A percentile compares a stretch with the other conserved stretches of the same genome.
Conservation (phyloP, 1,140 invertebrate genomes). For the Pseudachorutes palmiensis region DNA sequence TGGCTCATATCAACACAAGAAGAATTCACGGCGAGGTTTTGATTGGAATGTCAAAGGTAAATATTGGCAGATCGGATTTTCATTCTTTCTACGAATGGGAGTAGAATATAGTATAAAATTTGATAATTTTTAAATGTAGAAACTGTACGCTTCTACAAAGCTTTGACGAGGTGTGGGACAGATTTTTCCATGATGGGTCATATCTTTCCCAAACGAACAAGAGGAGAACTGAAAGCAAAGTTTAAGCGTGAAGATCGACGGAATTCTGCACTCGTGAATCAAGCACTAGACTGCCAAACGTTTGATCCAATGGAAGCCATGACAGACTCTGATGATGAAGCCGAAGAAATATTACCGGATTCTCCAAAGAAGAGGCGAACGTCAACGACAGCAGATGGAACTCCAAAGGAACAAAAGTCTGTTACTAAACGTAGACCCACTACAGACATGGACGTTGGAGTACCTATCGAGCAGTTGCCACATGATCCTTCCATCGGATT, state of each 20-base stretch:
- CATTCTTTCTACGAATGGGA: too few species aligned
- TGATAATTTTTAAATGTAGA: not conserved
- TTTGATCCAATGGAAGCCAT: slow-evolving; percentile 20
- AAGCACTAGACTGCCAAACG: slow-evolving; percentile 41
- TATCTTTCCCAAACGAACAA: slow-evolving; percentile 66
- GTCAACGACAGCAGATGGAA: not conserved
- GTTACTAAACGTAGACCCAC: too few species aligned
- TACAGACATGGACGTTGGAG: too few species aligned
- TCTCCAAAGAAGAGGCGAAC: not conserved
- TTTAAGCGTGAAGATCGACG: slow-evolving; percentile 57
- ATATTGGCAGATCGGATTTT: slow-evolving; percentile 3
- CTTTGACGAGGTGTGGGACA: not conserved
- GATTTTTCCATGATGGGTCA: slow-evolving; percentile 53
- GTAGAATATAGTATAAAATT: too few species aligned
- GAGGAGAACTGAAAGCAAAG: slow-evolving; percentile 72
- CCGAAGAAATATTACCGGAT: not conserved
- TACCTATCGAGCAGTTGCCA: too few species aligned
- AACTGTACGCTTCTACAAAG: not conserved
- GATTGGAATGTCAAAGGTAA: slow-evolving; percentile 44
- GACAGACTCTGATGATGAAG: not conserved
- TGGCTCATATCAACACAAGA: slow-evolving; percentile 52
- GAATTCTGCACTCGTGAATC: slow-evolving; percentile 50
- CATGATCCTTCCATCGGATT: too few species aligned
- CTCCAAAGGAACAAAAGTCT: too few species aligned
- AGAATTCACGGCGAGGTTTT: slow-evolving; percentile 23